Percentiles rank a stretch among this genome's conserved stretches.
phyloP scores from a whole-genome alignment of 2,797 vertebrate genomes.

The Pseudochirops cupreus region DNA sequence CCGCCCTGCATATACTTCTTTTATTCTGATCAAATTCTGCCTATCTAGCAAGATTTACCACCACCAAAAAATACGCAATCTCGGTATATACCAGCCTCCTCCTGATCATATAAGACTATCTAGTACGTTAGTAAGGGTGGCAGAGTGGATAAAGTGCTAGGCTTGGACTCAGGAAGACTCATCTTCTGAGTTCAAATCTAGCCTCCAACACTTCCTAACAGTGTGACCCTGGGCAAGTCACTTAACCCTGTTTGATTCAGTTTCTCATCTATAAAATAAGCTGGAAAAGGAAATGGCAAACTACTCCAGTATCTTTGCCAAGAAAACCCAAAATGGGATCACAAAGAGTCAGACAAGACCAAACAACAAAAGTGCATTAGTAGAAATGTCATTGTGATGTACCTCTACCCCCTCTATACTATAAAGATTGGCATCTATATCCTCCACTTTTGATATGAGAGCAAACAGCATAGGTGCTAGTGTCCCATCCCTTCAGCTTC shows the following conservation, averaged over 20 bases:
- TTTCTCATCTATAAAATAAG: neutral
- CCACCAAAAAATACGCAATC: neutral
- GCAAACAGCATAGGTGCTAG: neutral
- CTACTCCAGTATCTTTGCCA: neutral
- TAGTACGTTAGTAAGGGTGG: neutral
- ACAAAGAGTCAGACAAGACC: neutral
- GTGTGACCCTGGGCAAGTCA: neutral
- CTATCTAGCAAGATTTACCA: neutral
- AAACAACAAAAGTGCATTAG: neutral
- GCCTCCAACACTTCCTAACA: too few species aligned
- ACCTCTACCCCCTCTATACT: neutral
- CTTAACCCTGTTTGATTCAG: neutral
- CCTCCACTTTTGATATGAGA: too few species aligned
- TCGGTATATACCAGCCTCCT: neutral
- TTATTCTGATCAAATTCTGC: neutral
- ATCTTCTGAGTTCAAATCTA: neutral
- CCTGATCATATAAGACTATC: neutral
- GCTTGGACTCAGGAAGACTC: too few species aligned
- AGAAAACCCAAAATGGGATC: neutral
- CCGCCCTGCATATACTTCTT: neutral
- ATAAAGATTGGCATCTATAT: neutral
- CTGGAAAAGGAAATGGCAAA: neutral
- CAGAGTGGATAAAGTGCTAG: neutral
- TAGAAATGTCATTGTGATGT: neutral
- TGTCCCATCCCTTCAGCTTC: neutral